phyloP scores from a whole-genome alignment of 1,140 invertebrate species.

The Calosoma granatense region DNA sequence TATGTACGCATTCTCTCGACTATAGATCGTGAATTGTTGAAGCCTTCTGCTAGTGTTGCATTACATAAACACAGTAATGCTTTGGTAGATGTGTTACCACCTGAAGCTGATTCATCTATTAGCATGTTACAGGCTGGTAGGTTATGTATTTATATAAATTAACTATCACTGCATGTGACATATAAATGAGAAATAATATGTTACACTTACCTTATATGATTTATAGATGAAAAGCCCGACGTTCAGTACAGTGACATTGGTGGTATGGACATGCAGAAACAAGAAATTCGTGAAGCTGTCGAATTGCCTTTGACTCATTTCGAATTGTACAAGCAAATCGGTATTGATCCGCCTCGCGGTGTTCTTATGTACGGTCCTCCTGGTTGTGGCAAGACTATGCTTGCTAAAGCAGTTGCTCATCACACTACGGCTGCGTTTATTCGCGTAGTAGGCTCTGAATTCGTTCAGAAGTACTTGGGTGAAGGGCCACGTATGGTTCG shows the following conservation, averaged over 20 bases:
- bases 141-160: not conserved
- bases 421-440: conserved; percentile 98
- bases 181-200: not conserved
- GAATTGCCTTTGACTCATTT: conserved; percentile 97
- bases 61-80: conserved; percentile 92
- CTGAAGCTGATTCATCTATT: conserved; percentile 88
- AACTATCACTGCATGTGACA: too few species aligned
- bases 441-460: conserved; percentile 97
- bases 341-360: conserved; percentile 92
- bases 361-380: conserved; percentile 98
- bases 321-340: conserved; percentile 98
- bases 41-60: conserved; percentile 83
- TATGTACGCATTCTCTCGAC: conserved; percentile 84
- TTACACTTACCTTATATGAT: conserved; percentile 17
- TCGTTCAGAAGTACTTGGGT: conserved; percentile 98
- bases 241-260: conserved; percentile 96
- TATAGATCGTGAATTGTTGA: conserved; percentile 78
- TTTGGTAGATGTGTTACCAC: conserved; percentile 83
- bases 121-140: conserved; percentile 89
- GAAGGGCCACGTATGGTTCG: conserved; percentile 99
- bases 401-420: conserved; percentile 97
- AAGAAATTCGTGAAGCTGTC: conserved; percentile 97
- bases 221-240: conserved; percentile 96
- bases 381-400: conserved; percentile 96
- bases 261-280: conserved; percentile 99